Evolutionary conservation across 2,113 vertebrate species (phyloP), one percentile per base, ranked within the genome.

Genomic region (Alethe diademata): DNA sequence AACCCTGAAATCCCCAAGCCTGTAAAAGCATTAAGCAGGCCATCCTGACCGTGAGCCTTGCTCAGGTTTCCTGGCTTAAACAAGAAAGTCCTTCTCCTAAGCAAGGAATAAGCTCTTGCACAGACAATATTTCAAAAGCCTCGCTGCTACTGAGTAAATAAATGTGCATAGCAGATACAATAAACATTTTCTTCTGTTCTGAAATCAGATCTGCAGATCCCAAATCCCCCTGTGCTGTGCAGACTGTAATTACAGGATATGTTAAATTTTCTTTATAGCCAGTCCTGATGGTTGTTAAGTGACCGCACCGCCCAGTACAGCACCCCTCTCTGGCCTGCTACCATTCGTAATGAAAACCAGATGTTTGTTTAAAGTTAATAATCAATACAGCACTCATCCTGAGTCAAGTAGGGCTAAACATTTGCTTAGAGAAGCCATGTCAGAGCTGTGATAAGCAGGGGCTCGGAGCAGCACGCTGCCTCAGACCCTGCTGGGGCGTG

Each of bases 161-260:
- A 97, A 97, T 95, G 97, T 96, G 95, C 12, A 7, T 56, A 96
- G 75, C 97, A 98, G 97, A 97, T 97, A 98, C 97, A 97, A 97
- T 97, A 98, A 98, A 98, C 96, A 98, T 97, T 97, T 98, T 96
- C 96, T 95, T 97, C 95, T 88, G 70, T 96, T 97, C 97, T 97
- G 96, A 97, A 98, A 98, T 98, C 96, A 96, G 97, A 97, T 97
- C 97, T 97, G 96, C 97, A 97, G 96, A 96, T 96, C 95, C 79
- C 78, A 95, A 87, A 97, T 95, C 97, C 96, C 97, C 97, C 86
- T 86, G 97, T 95, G 90, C 97, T 91, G 97, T 96, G 96, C 97
- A 95, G 97, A 97, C 97, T 96, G 97, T 98, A 98, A 99, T 99
- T 98, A 98, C 98, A 98, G 98, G 98, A 98, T 97, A 98, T 97